Base-by-base conservation (phyloP, 2,888 invertebrate species). In the Belgica antarctica region DNA sequence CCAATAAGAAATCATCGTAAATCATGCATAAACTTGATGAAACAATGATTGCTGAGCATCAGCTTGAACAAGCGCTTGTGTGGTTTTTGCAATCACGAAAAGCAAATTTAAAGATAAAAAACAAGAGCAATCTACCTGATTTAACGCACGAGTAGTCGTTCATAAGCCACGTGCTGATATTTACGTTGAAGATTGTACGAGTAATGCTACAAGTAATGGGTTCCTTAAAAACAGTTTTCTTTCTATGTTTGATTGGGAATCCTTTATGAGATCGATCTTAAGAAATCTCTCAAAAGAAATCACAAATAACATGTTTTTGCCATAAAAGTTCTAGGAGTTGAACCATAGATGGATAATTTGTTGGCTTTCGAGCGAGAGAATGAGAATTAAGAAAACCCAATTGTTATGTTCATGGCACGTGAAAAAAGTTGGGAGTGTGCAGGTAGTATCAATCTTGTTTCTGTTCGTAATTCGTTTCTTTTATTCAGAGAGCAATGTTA, bases 361-460 rank as follows among this genome's bases (percentile, higher is more conserved):
- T 27, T 3, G 52, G 52, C 17, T 52, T 52, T 52, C 12, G 52
- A 22, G 8, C 52, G 52, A 52, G n/a, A 22, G 57, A 27, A 12
- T 59, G 25, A 27, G 27, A 27, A 25, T 27, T 59, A n/a, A 15
- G 27, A 59, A 27, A 5, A 52, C 17, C 22, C 59, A 59, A 59
- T 59, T 59, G 47, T 47, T n/a, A 27, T 27, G n/a, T 5, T 27
- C 59, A 25, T 12, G 59, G 59, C n/a, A 2, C 22, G 52, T 25
- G 46, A 22, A 22, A 63, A 25, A n/a, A 10, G 36, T 19, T 27
- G 36, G 65, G 65, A 65, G 65, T 65, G 65, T 65, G 65, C 52
- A 68, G 57, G 57, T n/a, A n/a, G 68, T 68, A 68, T 68, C 68
- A 68, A 68, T 68, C 68, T 68, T 68, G 4, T 52, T 52, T 52